phyloP scores from a whole-genome alignment of 2,888 invertebrate genomes.

The Apocheima hispidaria region DNA sequence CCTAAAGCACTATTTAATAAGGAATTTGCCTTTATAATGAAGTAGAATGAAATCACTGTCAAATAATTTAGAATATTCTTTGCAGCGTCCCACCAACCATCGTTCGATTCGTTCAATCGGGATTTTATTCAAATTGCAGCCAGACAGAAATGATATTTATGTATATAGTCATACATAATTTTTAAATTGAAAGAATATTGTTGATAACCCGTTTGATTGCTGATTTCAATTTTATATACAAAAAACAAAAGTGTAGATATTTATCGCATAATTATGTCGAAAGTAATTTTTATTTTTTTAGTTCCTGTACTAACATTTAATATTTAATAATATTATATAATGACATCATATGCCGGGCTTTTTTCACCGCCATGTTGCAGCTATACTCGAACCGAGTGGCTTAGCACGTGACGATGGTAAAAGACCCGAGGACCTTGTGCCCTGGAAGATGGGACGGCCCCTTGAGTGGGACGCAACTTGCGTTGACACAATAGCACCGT shows the following conservation, averaged over 20 bases:
- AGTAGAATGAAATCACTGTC: slow-evolving; percentile 47
- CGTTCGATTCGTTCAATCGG: slow-evolving; percentile 51
- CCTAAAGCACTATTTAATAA: slow-evolving; percentile 27
- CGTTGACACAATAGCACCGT: too few relatives aligned
- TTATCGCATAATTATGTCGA: not conserved
- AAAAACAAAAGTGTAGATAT: not conserved
- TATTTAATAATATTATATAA: too few relatives aligned
- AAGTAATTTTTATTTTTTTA: too few relatives aligned
- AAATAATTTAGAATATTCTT: slow-evolving; percentile 55
- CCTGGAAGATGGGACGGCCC: too few relatives aligned
- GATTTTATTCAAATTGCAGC: slow-evolving; percentile 63
- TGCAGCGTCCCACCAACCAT: slow-evolving; percentile 44
- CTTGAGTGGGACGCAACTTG: too few relatives aligned
- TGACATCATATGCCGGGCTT: too few relatives aligned
- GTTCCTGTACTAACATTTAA: too few relatives aligned
- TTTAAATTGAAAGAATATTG: slow-evolving; percentile 42
- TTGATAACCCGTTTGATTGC: slow-evolving; percentile 40
- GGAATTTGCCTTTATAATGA: slow-evolving; percentile 39
- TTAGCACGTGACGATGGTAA: not conserved
- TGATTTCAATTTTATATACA: not conserved
- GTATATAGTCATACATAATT: slow-evolving; percentile 38
- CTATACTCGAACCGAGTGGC: too few relatives aligned
- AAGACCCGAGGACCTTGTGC: too few relatives aligned
- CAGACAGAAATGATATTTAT: slow-evolving; percentile 45
- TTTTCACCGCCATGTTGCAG: too few relatives aligned